Evolutionary conservation across 2,113 vertebrate genomes (phyloP).

Genomic region (Actenoides hombroni): DNA sequence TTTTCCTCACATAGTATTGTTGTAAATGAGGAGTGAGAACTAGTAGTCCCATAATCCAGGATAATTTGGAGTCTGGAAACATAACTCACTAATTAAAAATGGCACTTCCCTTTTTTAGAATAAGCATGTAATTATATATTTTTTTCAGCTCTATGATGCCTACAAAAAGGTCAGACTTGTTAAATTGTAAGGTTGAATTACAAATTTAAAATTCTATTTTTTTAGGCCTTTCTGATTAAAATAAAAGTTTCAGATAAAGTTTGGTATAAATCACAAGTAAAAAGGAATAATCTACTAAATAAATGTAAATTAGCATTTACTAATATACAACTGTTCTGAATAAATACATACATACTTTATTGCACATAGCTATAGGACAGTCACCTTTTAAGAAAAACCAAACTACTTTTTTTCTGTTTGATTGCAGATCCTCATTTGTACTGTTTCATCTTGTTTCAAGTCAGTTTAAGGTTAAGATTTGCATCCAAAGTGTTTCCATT

Average conservation of each 20-base stretch:
- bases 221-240: background rate
- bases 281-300: background rate
- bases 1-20: background rate
- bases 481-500: background rate
- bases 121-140: background rate
- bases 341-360: background rate
- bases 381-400: background rate
- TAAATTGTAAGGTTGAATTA: background rate
- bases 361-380: background rate
- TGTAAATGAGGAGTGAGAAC: background rate
- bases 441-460: background rate
- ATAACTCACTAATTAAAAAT: background rate
- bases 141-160: background rate
- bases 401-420: background rate
- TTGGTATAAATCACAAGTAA: background rate
- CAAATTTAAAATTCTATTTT: background rate
- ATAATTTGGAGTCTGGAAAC: background rate
- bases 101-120: background rate
- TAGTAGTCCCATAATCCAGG: background rate
- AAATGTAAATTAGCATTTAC: background rate
- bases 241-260: background rate
- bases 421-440: background rate
- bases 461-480: background rate
- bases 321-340: background rate
- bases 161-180: background rate